These are phyloP conservation scores for Heliconius hermathena DNA, from an alignment of 1,140 invertebrate genomes.

Conservation along the genomic window DNA sequence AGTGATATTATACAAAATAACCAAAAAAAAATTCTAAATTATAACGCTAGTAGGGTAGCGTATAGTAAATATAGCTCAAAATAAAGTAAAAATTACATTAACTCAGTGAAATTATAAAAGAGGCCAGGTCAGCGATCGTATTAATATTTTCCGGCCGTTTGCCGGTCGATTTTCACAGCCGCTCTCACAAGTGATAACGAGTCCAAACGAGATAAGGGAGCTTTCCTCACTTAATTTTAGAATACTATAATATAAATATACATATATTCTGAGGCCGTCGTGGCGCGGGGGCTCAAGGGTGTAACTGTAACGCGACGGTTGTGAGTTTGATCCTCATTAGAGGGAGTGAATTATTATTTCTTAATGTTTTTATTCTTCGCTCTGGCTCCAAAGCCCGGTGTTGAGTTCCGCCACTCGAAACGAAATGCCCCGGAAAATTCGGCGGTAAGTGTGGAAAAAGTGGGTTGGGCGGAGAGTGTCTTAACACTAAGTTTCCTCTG, in stretches of 20 bases:
- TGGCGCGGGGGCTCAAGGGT: too few species aligned
- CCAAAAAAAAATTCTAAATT: neutral
- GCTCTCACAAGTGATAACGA: conserved; percentile 20
- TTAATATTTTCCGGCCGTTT: conserved; percentile 40
- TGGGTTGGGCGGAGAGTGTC: too few species aligned
- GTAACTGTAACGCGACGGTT: too few species aligned
- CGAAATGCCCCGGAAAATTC: too few species aligned
- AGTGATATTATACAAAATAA: neutral
- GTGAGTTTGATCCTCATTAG: too few species aligned
- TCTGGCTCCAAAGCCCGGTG: too few species aligned
- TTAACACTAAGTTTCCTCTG: too few species aligned
- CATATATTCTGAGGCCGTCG: neutral
- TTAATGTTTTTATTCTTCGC: too few species aligned
- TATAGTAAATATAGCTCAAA: neutral
- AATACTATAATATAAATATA: neutral
- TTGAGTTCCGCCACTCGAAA: too few species aligned
- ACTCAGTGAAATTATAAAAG: conserved; percentile 38
- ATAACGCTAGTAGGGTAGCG: neutral
- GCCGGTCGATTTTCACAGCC: conserved; percentile 28
- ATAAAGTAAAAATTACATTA: conserved; percentile 32
- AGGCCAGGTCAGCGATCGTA: conserved; percentile 33
- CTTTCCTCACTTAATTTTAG: conserved; percentile 19
- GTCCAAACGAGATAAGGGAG: conserved; percentile 11
- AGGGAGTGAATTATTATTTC: too few species aligned
- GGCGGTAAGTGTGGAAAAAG: too few species aligned